Conservation (phyloP, 37 sponge, comb jelly and placozoan species). For the Dysidea cf. avara region DNA sequence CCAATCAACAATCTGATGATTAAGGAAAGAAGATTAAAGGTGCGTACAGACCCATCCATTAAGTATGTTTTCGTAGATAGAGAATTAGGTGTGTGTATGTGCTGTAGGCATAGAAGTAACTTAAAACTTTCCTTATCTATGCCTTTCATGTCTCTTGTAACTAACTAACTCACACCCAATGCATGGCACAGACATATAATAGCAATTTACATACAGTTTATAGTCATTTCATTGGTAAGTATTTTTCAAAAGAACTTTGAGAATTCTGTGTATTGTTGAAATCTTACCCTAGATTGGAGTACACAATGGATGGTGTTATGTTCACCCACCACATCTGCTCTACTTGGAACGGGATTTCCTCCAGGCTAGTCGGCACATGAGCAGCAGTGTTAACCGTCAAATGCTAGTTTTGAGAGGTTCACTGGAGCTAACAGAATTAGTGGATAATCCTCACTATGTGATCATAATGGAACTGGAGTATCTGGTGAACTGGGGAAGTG, state of each 20-base stretch:
- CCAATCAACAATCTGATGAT: slow-evolving; percentile 21
- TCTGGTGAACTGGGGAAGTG: slow-evolving; percentile 23
- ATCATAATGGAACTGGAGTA: slow-evolving; percentile 49
- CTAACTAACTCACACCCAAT: too few species aligned
- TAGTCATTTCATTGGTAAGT: too few species aligned
- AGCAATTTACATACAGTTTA: too few species aligned
- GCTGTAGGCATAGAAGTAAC: too few species aligned
- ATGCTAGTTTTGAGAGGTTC: slow-evolving; percentile 22
- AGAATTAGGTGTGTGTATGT: neutral
- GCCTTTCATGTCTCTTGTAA: too few species aligned
- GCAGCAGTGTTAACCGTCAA: too few species aligned
- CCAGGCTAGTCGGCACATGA: too few species aligned
- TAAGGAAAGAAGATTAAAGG: slow-evolving; percentile 56
- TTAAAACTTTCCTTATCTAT: too few species aligned
- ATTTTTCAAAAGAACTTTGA: too few species aligned
- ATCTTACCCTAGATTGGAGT: slow-evolving; percentile 21
- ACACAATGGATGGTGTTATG: slow-evolving; percentile 48
- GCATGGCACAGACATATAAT: too few species aligned
- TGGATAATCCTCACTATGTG: slow-evolving; percentile 25
- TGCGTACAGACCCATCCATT: neutral
- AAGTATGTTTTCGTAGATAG: neutral
- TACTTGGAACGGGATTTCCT: slow-evolving; percentile 29
- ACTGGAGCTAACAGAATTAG: slow-evolving; percentile 33
- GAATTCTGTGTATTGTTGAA: too few species aligned
- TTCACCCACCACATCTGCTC: slow-evolving; percentile 25